phyloP scores from a whole-genome alignment of 2,888 invertebrate genomes.

The Chironomus riparius region DNA sequence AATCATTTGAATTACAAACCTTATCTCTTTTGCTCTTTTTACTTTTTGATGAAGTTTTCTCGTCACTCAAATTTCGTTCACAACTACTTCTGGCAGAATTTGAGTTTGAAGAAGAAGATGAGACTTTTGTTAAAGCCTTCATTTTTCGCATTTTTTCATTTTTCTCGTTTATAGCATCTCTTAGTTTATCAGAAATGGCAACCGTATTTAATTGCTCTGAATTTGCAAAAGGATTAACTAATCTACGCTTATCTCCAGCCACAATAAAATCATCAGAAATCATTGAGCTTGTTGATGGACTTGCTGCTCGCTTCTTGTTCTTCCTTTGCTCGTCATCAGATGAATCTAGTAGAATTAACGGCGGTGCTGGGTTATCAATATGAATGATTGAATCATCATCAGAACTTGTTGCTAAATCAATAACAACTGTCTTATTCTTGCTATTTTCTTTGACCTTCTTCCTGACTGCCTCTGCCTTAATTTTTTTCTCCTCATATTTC shows the following conservation, averaged over 20 bases:
- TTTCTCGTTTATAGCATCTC: background rate
- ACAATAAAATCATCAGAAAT: conserved; percentile 41
- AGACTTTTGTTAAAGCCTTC: conserved; percentile 1
- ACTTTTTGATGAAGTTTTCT: background rate
- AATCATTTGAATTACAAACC: no score
- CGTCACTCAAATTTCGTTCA: background rate
- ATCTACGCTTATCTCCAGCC: conserved; percentile 36
- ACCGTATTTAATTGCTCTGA: background rate
- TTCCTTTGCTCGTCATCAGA: conserved; percentile 32
- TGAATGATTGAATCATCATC: conserved; percentile 34
- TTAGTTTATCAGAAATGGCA: background rate
- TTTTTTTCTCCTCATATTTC: background rate
- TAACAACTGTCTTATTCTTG: background rate
- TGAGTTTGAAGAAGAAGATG: conserved; percentile 12
- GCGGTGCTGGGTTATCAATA: conserved; percentile 36
- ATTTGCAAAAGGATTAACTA: conserved; percentile 28
- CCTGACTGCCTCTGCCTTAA: background rate
- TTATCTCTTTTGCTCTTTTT: background rate
- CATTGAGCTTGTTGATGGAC: conserved; percentile 34
- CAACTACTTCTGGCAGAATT: conserved; percentile 5
- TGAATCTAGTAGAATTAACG: conserved; percentile 35
- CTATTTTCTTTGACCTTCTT: background rate
- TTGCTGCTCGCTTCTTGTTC: conserved; percentile 2
- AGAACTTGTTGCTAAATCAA: background rate
- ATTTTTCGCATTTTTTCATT: background rate